Evolutionary conservation across 2,113 vertebrate species (phyloP), one percentile per base, ranked within the genome.

Genomic region (Crotalus tigris): DNA sequence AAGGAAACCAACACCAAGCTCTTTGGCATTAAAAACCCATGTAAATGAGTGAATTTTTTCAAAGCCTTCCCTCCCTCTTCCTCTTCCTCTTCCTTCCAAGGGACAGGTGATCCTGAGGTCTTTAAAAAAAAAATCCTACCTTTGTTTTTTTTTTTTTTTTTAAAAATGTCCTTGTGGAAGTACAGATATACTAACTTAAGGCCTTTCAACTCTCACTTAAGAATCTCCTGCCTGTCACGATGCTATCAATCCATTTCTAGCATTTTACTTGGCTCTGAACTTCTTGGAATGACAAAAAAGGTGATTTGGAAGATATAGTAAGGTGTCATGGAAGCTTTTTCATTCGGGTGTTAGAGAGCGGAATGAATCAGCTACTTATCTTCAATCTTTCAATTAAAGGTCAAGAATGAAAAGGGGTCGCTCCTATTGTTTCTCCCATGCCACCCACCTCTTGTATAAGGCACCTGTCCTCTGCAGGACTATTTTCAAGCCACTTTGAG

Each of bases 371-470:
- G 97, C 95, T 97, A 97, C 97, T 97, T 98, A 98, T 97, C 97
- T 97, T 97, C 96, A 96, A 97, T 98, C 97, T 98, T 98, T 98
- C 97, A 98, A 98, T 98, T 98, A 98, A 98, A 98, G 98, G 97
- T 98, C 97, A 98, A 94, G 97, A 97, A 97, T 95, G 95, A 97
- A 97, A 94, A 93, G 94, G 94, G 95, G 91, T 95, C 95, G 94
- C 87, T 93, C 93, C 96, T 97, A 93, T 97, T 97, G 24, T 39
- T 94, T 0, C 2, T 33, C 51, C 69, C 29, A 21, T 51, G 49
- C 64, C n/a, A 75, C 85, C 91, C 91, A 39, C 95, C 95, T 92
- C 92, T 87, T 57, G 96, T 91, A 93, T 93, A 89, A 90, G 91
- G 86, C 92, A 54, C 95, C 92, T 94, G 59, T 92, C 96, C 89